Conservation (phyloP, 64 coral and sea anemone genomes). For the Pocillopora damicornis region DNA sequence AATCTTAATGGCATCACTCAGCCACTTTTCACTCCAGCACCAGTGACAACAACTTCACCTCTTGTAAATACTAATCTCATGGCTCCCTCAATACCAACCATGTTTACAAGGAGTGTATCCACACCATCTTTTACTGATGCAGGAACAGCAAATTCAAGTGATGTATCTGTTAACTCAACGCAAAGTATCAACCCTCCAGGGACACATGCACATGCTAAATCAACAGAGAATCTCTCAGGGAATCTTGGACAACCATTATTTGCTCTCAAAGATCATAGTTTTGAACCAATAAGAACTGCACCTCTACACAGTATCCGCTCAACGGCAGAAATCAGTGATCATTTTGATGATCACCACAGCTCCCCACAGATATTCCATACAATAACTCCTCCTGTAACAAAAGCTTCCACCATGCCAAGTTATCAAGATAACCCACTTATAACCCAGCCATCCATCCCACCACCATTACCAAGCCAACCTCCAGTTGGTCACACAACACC, state of each 20-base stretch:
- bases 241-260: conserved; percentile 81
- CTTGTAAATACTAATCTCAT: background rate
- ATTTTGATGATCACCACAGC: conserved; percentile 53
- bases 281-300: conserved; percentile 75
- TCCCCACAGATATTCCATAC: conserved; percentile 67
- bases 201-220: conserved; percentile 12
- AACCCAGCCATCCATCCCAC: background rate
- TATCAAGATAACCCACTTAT: background rate
- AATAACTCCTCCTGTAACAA: conserved; percentile 16
- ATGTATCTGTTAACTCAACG: background rate
- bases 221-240: conserved; percentile 19
- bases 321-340: conserved; percentile 73
- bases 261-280: conserved; percentile 76
- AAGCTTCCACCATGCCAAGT: conserved; percentile 7
- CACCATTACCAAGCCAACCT: conserved; percentile 15
- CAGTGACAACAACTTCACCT: background rate
- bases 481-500: conserved; percentile 31
- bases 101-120: conserved; percentile 6
- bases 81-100: conserved; percentile 1
- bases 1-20: conserved; percentile 12
- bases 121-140: conserved; percentile 25
- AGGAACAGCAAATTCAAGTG: background rate
- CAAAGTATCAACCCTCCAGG: conserved; percentile 38
- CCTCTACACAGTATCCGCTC: conserved; percentile 70
- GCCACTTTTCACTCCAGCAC: background rate